phyloP scores from a whole-genome alignment of 2,113 vertebrate species.

The Plecturocebus donacophilus region DNA sequence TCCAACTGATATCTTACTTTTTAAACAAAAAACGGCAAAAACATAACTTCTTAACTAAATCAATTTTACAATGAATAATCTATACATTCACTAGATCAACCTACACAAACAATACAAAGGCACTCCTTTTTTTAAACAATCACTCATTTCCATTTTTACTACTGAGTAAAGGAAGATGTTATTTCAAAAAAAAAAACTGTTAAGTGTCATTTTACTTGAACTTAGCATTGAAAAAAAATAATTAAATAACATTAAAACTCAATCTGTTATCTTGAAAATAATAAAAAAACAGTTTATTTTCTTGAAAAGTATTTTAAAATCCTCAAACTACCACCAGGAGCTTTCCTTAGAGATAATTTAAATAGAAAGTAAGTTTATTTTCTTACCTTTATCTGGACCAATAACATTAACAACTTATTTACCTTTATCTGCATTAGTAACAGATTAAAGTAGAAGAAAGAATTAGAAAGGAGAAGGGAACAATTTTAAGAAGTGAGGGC shows the following conservation, averaged over 20 bases:
- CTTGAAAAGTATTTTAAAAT: background rate
- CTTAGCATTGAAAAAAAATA: background rate
- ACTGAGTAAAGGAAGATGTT: background rate
- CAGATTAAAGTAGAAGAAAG: background rate
- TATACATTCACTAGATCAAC: background rate
- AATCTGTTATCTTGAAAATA: conserved; percentile 36
- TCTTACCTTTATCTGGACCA: background rate
- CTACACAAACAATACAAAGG: background rate
- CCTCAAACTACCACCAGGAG: conserved; percentile 6
- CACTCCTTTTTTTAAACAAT: background rate
- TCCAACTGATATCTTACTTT: conserved; percentile 15
- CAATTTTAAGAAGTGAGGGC: background rate
- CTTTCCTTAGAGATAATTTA: conserved; percentile 1
- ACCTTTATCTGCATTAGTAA: background rate
- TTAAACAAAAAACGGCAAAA: conserved; percentile 36
- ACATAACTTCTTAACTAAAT: conserved; percentile 22
- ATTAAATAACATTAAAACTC: background rate
- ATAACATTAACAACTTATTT: background rate
- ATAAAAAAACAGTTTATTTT: background rate
- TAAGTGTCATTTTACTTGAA: conserved; percentile 13
- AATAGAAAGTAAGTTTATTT: background rate
- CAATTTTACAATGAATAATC: background rate
- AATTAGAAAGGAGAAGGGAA: background rate
- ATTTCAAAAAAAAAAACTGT: background rate
- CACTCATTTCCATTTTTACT: conserved; percentile 18